These are phyloP conservation scores for Neomonachus schauinslandi DNA, from an alignment of 2,113 vertebrate genomes.

Conservation along the genomic window DNA sequence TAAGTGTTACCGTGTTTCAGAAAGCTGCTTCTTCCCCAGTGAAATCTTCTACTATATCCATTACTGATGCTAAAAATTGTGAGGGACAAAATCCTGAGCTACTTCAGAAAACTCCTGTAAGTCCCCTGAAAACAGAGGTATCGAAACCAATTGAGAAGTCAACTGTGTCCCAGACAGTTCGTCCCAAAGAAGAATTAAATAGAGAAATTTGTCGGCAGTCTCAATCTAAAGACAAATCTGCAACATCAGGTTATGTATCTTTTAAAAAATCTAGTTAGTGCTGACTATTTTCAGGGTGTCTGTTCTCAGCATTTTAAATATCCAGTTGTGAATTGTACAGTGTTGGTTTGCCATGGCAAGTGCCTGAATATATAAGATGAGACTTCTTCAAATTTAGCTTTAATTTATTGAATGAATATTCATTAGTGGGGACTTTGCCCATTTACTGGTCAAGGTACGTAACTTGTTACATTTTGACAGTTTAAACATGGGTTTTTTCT, in stretches of 20 bases:
- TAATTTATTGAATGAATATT: neutral
- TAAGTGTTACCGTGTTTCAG: slow-evolving; percentile 65
- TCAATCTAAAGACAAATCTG: slow-evolving; percentile 84
- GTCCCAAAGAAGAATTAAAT: slow-evolving; percentile 80
- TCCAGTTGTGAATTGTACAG: neutral
- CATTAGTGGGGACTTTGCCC: neutral
- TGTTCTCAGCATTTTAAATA: neutral
- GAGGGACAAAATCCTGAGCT: slow-evolving; percentile 67
- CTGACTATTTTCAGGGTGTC: neutral
- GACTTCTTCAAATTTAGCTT: neutral
- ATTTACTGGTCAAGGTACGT: neutral
- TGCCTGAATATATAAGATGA: neutral
- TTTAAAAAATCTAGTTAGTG: neutral
- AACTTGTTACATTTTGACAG: neutral
- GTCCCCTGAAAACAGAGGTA: slow-evolving; percentile 77
- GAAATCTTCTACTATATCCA: slow-evolving; percentile 40
- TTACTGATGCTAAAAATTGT: slow-evolving; percentile 79
- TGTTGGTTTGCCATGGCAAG: neutral
- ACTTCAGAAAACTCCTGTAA: slow-evolving; percentile 59
- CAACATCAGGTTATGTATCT: slow-evolving; percentile 87
- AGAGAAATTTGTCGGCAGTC: slow-evolving; percentile 84
- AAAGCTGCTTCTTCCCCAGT: slow-evolving; percentile 60
- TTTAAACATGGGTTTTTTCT: neutral
- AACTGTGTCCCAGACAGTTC: slow-evolving; percentile 63
- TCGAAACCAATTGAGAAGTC: slow-evolving; percentile 63